Percentiles rank a stretch among this genome's conserved stretches.
These are phyloP conservation scores for Apolygus lucorum DNA, from an alignment of 1,140 invertebrate species.

Conservation along the genomic window DNA sequence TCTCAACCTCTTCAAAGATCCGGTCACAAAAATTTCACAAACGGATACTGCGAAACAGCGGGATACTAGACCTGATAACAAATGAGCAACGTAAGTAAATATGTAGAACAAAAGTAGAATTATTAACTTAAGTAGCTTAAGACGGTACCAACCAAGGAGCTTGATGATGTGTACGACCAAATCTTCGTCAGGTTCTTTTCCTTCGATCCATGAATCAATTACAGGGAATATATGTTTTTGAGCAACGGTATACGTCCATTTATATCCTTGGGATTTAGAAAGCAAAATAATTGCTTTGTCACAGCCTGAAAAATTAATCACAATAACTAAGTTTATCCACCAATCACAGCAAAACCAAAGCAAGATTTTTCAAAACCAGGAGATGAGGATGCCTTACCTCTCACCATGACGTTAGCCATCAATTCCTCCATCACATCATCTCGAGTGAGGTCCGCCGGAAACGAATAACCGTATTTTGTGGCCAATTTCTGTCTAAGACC, in stretches of 20 bases:
- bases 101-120: too few species aligned
- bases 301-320: not conserved
- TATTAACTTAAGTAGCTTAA: too few species aligned
- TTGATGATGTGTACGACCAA: not conserved
- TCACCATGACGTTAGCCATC: not conserved
- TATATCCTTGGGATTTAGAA: constrained; percentile 1
- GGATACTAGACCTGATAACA: not conserved
- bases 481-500: not conserved
- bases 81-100: not conserved
- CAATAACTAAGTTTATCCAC: too few species aligned
- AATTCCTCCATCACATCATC: not conserved
- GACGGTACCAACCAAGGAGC: not conserved
- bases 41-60: not conserved
- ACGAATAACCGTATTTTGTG: not conserved
- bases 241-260: not conserved
- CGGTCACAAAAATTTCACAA: not conserved
- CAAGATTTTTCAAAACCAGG: not conserved
- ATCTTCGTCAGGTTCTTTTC: not conserved
- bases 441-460: not conserved
- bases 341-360: not conserved
- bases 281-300: not conserved
- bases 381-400: not conserved
- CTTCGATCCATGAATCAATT: not conserved
- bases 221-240: not conserved
- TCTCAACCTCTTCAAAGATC: not conserved